These are phyloP conservation scores for Sebastes diploproa DNA, from an alignment of 2,797 vertebrate genomes.

Conservation along the genomic window DNA sequence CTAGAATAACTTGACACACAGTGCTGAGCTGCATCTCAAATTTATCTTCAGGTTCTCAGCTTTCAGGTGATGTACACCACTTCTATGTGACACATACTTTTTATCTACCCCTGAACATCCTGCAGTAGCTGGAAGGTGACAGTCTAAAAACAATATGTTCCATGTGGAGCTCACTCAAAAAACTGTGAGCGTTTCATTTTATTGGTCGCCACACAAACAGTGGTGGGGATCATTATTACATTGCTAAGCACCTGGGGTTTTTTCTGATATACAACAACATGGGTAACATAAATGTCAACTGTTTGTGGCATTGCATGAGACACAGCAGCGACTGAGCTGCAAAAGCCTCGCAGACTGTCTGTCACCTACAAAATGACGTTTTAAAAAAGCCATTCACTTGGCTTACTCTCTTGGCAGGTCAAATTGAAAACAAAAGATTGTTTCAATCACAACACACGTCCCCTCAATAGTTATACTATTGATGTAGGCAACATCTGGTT, in stretches of 20 bases:
- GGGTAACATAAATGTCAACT: constrained; percentile 33
- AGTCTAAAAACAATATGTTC: not conserved
- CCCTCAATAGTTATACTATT: not conserved
- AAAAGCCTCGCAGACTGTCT: not conserved
- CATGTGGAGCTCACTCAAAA: constrained; percentile 4
- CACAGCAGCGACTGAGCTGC: not conserved
- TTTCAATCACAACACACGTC: not conserved
- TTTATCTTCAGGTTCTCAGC: too few species aligned
- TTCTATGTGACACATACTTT: too few species aligned
- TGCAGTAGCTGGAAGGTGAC: not conserved
- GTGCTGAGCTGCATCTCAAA: too few species aligned
- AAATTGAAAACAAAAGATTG: not conserved
- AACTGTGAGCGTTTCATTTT: constrained; percentile 25
- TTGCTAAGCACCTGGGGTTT: constrained; percentile 30
- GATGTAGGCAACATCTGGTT: constrained; percentile 4
- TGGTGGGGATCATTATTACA: constrained; percentile 10
- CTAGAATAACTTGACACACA: too few species aligned
- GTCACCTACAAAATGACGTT: not conserved
- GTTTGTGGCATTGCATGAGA: not conserved
- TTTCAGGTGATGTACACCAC: too few species aligned
- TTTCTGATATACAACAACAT: constrained; percentile 17
- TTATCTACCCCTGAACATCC: not conserved
- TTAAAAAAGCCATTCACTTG: not conserved
- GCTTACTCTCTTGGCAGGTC: not conserved
- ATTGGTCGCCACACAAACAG: constrained; percentile 35